Percentiles rank a stretch among this genome's conserved stretches.
Conservation (phyloP, 64 coral and sea anemone genomes). For the Pocillopora verrucosa region DNA sequence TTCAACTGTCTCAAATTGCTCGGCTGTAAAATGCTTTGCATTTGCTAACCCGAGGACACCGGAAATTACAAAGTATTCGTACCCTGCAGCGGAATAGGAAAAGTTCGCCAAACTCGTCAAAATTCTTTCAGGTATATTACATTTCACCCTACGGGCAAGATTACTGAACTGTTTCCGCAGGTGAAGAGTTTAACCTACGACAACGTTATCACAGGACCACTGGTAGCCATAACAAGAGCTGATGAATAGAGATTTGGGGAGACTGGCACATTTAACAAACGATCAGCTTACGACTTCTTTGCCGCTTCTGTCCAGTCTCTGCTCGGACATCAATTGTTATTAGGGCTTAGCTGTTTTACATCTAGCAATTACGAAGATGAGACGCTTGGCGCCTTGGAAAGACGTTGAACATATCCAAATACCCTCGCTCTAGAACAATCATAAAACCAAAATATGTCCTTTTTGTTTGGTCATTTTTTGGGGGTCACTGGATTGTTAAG, state of each 20-base stretch:
- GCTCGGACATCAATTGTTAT: background rate
- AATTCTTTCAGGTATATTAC: background rate
- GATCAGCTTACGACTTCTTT: background rate
- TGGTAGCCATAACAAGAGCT: background rate
- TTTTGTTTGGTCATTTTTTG: too few species aligned
- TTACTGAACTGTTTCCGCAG: background rate
- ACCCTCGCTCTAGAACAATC: too few species aligned
- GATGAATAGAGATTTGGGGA: too few species aligned
- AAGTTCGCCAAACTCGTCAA: background rate
- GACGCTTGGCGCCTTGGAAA: too few species aligned
- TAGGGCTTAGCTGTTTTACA: too few species aligned
- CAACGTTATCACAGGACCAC: background rate
- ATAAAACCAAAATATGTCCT: too few species aligned
- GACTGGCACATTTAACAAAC: background rate
- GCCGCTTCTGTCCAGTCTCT: background rate
- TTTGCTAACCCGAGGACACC: background rate
- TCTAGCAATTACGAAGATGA: too few species aligned
- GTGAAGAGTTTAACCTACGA: too few species aligned
- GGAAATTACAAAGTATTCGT: background rate
- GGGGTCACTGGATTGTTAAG: too few species aligned
- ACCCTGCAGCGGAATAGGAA: background rate
- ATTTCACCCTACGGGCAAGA: background rate
- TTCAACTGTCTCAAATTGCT: background rate
- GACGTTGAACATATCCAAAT: too few species aligned
- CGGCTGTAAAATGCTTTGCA: background rate